Base-by-base conservation (phyloP, 2,888 invertebrate species). In the Limnephilus rhombicus region DNA sequence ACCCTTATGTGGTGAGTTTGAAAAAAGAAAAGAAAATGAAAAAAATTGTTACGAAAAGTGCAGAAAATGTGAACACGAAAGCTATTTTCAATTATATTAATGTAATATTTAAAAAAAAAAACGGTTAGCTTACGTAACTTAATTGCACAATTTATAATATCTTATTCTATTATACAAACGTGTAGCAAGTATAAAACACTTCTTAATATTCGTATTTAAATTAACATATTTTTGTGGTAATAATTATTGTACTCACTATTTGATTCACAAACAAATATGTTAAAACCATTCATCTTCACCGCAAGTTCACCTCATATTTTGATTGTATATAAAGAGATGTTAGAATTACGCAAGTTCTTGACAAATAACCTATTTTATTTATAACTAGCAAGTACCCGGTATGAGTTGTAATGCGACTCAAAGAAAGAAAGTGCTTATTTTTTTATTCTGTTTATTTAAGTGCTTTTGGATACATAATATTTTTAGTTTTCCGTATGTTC, bases 51-150 rank as follows among this genome's bases (percentile, higher is more conserved):
- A 87, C n/a, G 53, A 53, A 87, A 87, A 86, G 49, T 68, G 15
- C 86, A 49, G 53, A 49, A 86, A 85, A 86, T 37, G 37, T 18
- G 37, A 37, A 83, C 83, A 83, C 24, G 87, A 31, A 49, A 49
- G 87, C 45, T 87, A 87, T 89, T 89, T 89, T 89, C 88, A 89
- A 89, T 89, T 89, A 89, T 89, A 89, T 31, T 89, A 89, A 34
- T 41, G 80, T 80, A 89, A 89, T 80, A 89, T 80, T 80, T 24
- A 53, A 31, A 31, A 31, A 80, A 34, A 89, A 80, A 80, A 80
- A 80, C 11, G 12, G 37, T 80, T 80, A 89, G 88, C 88, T 89
- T 89, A 68, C 34, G 80, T 89, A 89, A 13, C 37, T 80, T 80
- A 31, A 89, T 89, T 89, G 88, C 88, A 89, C 88, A 80, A 89